phyloP scores from a whole-genome alignment of 92 coral and sea anemone genomes.

The Ricordea florida region DNA sequence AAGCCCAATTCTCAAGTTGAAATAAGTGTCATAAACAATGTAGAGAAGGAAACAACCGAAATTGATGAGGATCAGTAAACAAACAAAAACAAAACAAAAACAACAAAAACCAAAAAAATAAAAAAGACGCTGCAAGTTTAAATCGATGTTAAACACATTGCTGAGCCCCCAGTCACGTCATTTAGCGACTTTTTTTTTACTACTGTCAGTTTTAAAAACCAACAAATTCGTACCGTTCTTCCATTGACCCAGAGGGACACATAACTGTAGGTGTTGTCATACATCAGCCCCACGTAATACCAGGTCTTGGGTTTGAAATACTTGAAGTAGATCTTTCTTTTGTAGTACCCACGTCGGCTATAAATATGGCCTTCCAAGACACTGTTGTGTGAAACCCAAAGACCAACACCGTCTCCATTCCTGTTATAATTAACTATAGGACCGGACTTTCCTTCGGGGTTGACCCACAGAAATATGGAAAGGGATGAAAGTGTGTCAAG shows the following conservation, averaged over 20 bases:
- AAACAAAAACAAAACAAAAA: too few relatives aligned
- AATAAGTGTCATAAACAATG: too few relatives aligned
- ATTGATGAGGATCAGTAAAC: too few relatives aligned
- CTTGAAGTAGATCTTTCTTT: slow-evolving; percentile 30
- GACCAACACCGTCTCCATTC: slow-evolving; percentile 73
- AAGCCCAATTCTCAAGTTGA: too few relatives aligned
- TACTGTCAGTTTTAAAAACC: not conserved
- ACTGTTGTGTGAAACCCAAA: slow-evolving; percentile 53
- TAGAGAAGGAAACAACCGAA: too few relatives aligned
- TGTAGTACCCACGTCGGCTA: slow-evolving; percentile 56
- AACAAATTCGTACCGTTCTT: slow-evolving; percentile 34
- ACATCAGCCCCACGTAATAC: slow-evolving; percentile 75
- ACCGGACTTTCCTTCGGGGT: slow-evolving; percentile 46
- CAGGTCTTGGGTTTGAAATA: slow-evolving; percentile 31
- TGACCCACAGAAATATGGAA: slow-evolving; percentile 74
- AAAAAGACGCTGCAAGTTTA: not conserved
- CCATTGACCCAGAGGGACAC: slow-evolving; percentile 68
- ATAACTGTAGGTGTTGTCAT: slow-evolving; percentile 59
- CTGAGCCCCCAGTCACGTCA: too few relatives aligned
- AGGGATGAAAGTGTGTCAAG: slow-evolving; percentile 69
- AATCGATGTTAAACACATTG: not conserved
- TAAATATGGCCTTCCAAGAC: slow-evolving; percentile 53
- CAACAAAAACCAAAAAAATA: too few relatives aligned
- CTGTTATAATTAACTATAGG: slow-evolving; percentile 75
- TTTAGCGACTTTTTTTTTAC: too few relatives aligned